Base-by-base conservation (phyloP, 64 coral and sea anemone genomes). In the Dendronephthya gigantea region DNA sequence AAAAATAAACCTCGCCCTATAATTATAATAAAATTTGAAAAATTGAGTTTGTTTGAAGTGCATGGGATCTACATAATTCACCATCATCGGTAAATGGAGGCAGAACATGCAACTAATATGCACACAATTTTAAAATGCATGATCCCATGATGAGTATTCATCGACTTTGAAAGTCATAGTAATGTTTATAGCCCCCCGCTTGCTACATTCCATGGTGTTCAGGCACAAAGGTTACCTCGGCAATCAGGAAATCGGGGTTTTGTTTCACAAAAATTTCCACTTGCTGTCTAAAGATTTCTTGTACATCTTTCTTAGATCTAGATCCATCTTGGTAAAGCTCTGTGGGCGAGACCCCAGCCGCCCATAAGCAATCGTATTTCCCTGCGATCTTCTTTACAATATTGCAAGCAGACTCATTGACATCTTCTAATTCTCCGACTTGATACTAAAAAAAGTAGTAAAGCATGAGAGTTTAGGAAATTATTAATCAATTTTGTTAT, bases 381-480 rank as follows among this genome's bases (percentile, higher is more conserved):
- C 15, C 72, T 36, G 32, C 30, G 4, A 79, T 33, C 29, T 79
- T 79, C 72, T 79, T 79, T 0, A 79, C 72, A 79, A 29, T 39
- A 34, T 79, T 79, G 28, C 72, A 79, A 79, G 72, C 72, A 28
- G 72, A 34, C 28, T 79, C 72, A 79, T 79, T 79, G 27, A 79
- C 36, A 79, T 8, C 72, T 4, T 34, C 28, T 1, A 17, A 36
- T 19, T 79, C 30, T 16, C 72, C 30, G 11, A 19, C 32, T 17
- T 22, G 17, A 79, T 36, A 79, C 32, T 79, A 19, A 79, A 36
- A 36, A 79, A 79, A n/a, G n/a, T n/a, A n/a, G n/a, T n/a, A n/a
- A n/a, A n/a, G n/a, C n/a, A n/a, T n/a, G n/a, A n/a, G n/a, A n/a
- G n/a, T n/a, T n/a, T n/a, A n/a, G n/a, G n/a, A n/a, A n/a, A n/a